phyloP scores from a whole-genome alignment of 2,888 invertebrate species.

The Xestia sexstrigata region DNA sequence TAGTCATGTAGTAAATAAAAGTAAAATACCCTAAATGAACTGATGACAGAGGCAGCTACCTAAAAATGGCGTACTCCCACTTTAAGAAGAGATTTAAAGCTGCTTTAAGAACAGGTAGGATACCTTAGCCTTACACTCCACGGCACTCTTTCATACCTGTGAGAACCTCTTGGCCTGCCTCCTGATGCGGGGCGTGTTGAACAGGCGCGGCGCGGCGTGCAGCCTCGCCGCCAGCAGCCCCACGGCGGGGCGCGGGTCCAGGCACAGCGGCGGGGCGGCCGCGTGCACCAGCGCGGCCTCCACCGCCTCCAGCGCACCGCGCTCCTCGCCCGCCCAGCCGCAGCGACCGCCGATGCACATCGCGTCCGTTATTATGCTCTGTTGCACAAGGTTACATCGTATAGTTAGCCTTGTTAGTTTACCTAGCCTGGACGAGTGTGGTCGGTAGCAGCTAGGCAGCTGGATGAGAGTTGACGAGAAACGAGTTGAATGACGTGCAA shows the following conservation, averaged over 20 bases:
- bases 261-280: slow-evolving; percentile 96
- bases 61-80: too few species aligned
- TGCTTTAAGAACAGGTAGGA: background rate
- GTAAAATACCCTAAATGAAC: background rate
- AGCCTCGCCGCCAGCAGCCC: slow-evolving; percentile 94
- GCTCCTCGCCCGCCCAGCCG: slow-evolving; percentile 94
- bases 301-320: slow-evolving; percentile 91
- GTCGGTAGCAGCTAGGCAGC: background rate
- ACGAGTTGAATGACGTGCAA: background rate
- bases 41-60: too few species aligned
- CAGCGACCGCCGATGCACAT: slow-evolving; percentile 90
- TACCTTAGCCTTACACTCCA: background rate
- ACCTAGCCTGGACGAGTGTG: background rate
- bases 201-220: slow-evolving; percentile 93
- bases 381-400: slow-evolving; percentile 39
- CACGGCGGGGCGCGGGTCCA: slow-evolving; percentile 96
- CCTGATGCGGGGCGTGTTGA: slow-evolving; percentile 94
- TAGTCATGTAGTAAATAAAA: background rate
- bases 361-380: slow-evolving; percentile 92
- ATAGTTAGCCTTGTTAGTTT: too few species aligned
- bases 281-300: slow-evolving; percentile 97
- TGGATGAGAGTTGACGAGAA: background rate
- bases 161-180: slow-evolving; percentile 95
- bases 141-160: slow-evolving; percentile 88
- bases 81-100: too few species aligned